Conservation (phyloP, 2,113 vertebrate genomes). For the Zosterops hypoxanthus region DNA sequence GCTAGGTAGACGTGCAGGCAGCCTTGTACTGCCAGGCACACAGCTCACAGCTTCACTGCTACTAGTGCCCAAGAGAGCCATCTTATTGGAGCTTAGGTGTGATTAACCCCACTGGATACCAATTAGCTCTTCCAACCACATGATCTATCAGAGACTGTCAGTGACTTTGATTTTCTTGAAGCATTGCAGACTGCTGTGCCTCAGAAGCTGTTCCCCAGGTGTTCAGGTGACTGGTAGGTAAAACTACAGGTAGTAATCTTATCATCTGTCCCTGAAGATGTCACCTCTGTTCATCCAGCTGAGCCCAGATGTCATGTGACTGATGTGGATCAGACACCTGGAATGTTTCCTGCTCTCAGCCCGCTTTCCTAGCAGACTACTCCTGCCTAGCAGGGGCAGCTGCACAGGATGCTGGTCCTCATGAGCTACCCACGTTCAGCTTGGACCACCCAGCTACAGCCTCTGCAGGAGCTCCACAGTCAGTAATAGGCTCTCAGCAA, state of each 20-base stretch:
- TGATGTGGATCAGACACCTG: background rate
- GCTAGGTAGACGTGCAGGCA: background rate
- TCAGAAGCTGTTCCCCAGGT: background rate
- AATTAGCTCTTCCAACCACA: slow-evolving; percentile 18
- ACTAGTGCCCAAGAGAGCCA: background rate
- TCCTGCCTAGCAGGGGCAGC: background rate
- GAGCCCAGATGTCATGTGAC: background rate
- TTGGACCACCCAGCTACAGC: background rate
- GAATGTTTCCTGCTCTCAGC: background rate
- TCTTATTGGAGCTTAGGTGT: background rate
- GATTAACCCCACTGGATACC: slow-evolving; percentile 42
- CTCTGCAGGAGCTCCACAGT: background rate
- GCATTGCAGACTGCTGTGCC: background rate
- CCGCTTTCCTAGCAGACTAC: background rate
- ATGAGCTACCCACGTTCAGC: background rate
- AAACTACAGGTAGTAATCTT: background rate
- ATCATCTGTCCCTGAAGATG: background rate
- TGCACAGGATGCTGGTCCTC: background rate
- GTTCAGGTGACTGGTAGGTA: background rate
- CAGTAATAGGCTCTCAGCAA: background rate
- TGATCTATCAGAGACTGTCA: background rate
- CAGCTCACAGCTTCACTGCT: background rate
- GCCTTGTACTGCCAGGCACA: background rate
- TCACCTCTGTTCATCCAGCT: background rate
- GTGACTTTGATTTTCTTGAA: background rate